Conservation (phyloP, 2,888 invertebrate species). For the Nymphalis c-album region DNA sequence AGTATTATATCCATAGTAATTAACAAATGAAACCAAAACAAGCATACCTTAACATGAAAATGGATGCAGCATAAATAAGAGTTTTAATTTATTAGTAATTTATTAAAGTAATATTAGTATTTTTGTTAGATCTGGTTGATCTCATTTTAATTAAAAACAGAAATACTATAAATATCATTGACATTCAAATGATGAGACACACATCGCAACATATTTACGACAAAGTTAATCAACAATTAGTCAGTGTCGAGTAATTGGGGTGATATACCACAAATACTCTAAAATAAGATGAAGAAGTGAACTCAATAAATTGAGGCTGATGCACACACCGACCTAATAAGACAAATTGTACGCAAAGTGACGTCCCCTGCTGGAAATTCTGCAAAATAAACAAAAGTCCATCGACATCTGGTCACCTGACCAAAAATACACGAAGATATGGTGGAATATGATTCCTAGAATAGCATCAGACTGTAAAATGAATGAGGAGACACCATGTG, state of each 20-base stretch:
- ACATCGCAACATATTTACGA: conserved; percentile 1
- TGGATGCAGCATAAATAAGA: no score
- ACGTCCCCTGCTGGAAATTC: conserved; percentile 51
- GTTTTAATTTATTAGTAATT: no score
- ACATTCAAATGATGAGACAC: background rate
- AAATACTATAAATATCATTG: background rate
- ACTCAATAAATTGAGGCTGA: conserved; percentile 64
- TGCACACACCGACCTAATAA: conserved; percentile 53
- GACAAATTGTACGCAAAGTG: conserved; percentile 61
- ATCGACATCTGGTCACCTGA: conserved; percentile 79
- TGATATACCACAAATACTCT: conserved; percentile 55
- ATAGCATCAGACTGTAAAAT: conserved; percentile 81
- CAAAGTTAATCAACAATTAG: conserved; percentile 59
- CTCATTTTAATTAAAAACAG: no score
- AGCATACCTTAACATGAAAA: no score
- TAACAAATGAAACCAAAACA: no score
- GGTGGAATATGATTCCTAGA: conserved; percentile 77
- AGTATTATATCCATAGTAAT: no score
- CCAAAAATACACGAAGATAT: conserved; percentile 72
- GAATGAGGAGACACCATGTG: conserved; percentile 74
- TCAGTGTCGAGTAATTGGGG: conserved; percentile 67
- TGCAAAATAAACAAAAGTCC: conserved; percentile 59
- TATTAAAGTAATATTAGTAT: no score
- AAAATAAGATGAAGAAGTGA: conserved; percentile 50
- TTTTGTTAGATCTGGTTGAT: no score